phyloP scores from a whole-genome alignment of 2,888 invertebrate species.

The Oeneis ivallda region DNA sequence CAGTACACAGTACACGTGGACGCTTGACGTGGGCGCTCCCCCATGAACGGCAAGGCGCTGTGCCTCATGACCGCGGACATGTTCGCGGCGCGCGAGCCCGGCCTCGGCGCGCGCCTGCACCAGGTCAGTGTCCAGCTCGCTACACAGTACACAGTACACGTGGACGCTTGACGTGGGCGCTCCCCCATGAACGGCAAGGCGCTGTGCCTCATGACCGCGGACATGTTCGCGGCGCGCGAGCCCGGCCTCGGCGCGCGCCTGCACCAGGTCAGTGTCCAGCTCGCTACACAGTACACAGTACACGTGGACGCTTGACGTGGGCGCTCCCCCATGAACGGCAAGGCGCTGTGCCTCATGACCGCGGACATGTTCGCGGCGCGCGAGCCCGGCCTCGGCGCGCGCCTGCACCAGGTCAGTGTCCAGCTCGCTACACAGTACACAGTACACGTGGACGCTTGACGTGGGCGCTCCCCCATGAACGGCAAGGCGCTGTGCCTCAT shows the following conservation, averaged over 20 bases:
- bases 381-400: constrained; percentile 85
- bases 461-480: constrained; percentile 81
- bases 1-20: too few species aligned
- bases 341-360: constrained; percentile 90
- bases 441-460: too few species aligned
- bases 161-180: too few species aligned
- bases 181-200: constrained; percentile 91
- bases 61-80: constrained; percentile 68
- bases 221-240: constrained; percentile 87
- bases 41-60: constrained; percentile 91
- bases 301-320: too few species aligned
- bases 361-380: constrained; percentile 87
- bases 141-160: too few species aligned
- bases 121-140: too few species aligned
- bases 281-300: neutral
- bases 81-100: constrained; percentile 57
- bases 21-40: constrained; percentile 54
- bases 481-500: constrained; percentile 86
- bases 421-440: neutral
- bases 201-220: constrained; percentile 87
- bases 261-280: constrained; percentile 77
- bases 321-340: constrained; percentile 87
- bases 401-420: constrained; percentile 82
- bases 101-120: constrained; percentile 65
- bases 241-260: constrained; percentile 85